A percentile compares a stretch with the other conserved stretches of the same genome.
phyloP scores from a whole-genome alignment of 2,797 vertebrate species.

The Enteromius fasciolatus region DNA sequence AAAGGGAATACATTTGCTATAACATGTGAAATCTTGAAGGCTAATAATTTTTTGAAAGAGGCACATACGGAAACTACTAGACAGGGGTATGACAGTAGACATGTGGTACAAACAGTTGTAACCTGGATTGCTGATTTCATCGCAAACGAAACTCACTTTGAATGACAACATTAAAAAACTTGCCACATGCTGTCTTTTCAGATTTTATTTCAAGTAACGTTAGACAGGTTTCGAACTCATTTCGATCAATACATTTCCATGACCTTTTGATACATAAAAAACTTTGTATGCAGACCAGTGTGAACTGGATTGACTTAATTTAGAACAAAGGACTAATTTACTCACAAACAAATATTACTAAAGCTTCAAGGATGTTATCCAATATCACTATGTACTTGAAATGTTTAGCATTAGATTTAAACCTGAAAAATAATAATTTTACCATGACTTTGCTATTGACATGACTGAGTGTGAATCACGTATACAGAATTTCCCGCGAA shows the following conservation, averaged over 20 bases:
- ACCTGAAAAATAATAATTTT: not conserved
- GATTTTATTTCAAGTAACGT: not conserved
- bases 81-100: not conserved
- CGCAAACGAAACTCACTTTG: not conserved
- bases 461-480: no score
- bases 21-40: not conserved
- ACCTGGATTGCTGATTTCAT: not conserved
- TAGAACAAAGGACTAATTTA: not conserved
- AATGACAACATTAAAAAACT: not conserved
- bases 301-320: not conserved
- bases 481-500: not conserved
- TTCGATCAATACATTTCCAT: not conserved
- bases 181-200: not conserved
- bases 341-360: not conserved
- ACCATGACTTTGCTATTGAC: not conserved
- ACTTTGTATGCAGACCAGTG: not conserved
- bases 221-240: not conserved
- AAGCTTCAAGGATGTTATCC: not conserved
- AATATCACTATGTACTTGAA: not conserved
- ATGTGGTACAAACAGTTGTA: not conserved
- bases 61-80: not conserved
- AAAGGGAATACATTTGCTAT: not conserved
- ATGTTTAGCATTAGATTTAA: not conserved
- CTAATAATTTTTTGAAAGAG: not conserved
- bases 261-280: not conserved